These are phyloP conservation scores for Tauraco erythrolophus DNA, from an alignment of 2,113 vertebrate species.

Conservation along the genomic window DNA sequence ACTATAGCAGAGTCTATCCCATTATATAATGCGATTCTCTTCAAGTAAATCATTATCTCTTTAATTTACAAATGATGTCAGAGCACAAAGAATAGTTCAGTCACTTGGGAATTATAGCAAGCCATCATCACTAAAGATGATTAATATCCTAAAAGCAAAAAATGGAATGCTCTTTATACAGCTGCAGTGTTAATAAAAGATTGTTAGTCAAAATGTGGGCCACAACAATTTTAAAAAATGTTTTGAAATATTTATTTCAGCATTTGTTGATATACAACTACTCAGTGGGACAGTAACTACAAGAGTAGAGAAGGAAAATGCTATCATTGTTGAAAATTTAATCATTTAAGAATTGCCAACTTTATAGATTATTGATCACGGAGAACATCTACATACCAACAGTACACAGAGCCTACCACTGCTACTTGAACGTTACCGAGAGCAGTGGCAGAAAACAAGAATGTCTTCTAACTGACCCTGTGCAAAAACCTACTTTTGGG, in stretches of 20 bases:
- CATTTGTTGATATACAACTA: neutral
- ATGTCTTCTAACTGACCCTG: neutral
- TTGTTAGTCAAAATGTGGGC: neutral
- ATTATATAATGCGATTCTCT: neutral
- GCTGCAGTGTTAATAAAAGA: neutral
- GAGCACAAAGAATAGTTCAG: neutral
- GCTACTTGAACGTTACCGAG: neutral
- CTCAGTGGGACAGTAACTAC: neutral
- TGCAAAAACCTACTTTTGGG: rapidly evolving
- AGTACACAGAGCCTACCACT: neutral
- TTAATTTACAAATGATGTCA: neutral
- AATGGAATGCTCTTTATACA: neutral
- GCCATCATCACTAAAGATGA: neutral
- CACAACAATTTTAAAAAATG: neutral
- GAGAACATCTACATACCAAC: neutral
- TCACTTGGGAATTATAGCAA: neutral
- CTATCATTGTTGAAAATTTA: neutral
- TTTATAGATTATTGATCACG: neutral
- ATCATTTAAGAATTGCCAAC: neutral
- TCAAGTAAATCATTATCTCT: neutral
- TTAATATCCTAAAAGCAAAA: neutral
- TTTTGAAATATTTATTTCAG: neutral
- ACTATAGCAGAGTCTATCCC: neutral
- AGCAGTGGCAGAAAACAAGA: neutral
- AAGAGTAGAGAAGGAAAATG: neutral